Conservation (phyloP, 1,140 invertebrate genomes). For the Monomorium pharaonis region DNA sequence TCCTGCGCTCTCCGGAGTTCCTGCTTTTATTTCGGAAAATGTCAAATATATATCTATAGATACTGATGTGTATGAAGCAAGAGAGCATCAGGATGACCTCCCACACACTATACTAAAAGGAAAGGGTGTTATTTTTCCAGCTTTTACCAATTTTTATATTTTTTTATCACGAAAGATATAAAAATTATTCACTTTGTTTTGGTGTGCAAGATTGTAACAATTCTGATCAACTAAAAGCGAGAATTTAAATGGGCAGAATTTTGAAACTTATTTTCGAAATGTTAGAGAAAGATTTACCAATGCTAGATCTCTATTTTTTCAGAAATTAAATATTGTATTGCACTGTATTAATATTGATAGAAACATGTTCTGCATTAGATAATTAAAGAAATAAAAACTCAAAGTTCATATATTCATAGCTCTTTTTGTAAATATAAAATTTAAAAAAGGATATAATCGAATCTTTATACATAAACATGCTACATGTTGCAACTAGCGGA, state of each 20-base stretch:
- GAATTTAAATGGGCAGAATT: background rate
- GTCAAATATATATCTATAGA: constrained; percentile 16
- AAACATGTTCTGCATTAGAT: too few species aligned
- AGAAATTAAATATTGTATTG: too few species aligned
- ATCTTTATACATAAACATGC: too few species aligned
- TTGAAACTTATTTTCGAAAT: background rate
- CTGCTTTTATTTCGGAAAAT: constrained; percentile 45
- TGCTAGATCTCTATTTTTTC: too few species aligned
- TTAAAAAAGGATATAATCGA: too few species aligned
- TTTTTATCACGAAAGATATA: constrained; percentile 1
- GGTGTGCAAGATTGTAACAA: background rate
- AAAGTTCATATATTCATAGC: too few species aligned
- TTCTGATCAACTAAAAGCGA: background rate
- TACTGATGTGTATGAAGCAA: background rate
- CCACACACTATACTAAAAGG: background rate
- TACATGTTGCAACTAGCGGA: too few species aligned
- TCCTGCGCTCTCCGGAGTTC: background rate
- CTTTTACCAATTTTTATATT: too few species aligned
- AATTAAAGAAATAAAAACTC: too few species aligned
- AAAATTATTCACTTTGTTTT: background rate
- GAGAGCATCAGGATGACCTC: background rate
- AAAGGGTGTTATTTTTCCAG: background rate
- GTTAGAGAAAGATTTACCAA: too few species aligned
- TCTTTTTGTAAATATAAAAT: too few species aligned
- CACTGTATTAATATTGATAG: too few species aligned